Conservation (phyloP, 2,888 invertebrate species). For the Tethea ocularis region DNA sequence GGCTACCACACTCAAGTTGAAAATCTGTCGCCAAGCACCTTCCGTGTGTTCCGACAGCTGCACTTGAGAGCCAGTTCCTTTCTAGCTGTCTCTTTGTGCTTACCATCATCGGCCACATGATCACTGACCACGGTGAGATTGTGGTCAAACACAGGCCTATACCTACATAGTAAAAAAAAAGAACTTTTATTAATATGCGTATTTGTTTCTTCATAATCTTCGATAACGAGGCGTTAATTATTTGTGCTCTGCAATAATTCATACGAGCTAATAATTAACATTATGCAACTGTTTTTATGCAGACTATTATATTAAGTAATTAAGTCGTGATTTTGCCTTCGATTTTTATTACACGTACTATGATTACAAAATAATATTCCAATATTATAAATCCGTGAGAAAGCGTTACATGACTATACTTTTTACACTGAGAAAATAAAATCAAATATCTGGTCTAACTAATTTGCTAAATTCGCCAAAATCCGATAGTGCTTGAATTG, state of each 20-base stretch:
- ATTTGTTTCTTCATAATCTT: not conserved
- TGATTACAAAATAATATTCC: not conserved
- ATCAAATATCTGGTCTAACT: conserved; percentile 10
- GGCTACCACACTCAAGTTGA: too few relatives aligned
- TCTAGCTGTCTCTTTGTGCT: too few relatives aligned
- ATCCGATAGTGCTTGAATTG: conserved; percentile 8
- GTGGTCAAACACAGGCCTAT: too few relatives aligned
- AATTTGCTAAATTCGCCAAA: not conserved
- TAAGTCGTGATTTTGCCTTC: not conserved
- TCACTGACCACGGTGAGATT: too few relatives aligned
- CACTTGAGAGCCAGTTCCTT: too few relatives aligned
- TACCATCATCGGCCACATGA: too few relatives aligned
- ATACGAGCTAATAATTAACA: not conserved
- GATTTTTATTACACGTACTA: conserved; percentile 1
- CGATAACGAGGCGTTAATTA: not conserved
- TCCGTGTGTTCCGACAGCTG: too few relatives aligned
- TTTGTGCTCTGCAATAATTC: not conserved
- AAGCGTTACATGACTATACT: conserved; percentile 34
- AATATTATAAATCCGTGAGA: conserved; percentile 32
- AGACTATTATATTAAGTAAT: not conserved
- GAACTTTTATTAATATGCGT: too few relatives aligned
- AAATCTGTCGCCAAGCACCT: too few relatives aligned
- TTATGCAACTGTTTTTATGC: conserved; percentile 3
- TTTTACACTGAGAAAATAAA: too few relatives aligned
- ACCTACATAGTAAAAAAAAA: too few relatives aligned